Conservation (phyloP, 1,140 invertebrate species). For the Phocides pigmalion region DNA sequence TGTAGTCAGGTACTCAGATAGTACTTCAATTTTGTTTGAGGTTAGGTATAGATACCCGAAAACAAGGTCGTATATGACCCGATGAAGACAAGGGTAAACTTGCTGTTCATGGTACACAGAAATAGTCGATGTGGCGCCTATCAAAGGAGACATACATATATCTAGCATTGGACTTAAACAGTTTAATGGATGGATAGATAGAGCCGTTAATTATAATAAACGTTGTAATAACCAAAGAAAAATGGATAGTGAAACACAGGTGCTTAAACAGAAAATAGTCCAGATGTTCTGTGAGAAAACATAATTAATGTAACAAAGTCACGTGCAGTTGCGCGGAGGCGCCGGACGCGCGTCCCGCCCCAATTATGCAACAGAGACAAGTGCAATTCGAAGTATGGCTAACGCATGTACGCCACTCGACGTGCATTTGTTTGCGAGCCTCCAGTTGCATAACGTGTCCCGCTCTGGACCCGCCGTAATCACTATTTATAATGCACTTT, state of each 20-base stretch:
- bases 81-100: no score
- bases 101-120: no score
- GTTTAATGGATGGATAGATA: no score
- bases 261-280: slow-evolving; percentile 1
- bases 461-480: slow-evolving; percentile 49
- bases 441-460: slow-evolving; percentile 66
- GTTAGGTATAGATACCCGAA: no score
- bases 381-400: slow-evolving; percentile 32
- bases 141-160: no score
- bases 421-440: slow-evolving; percentile 66
- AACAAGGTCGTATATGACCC: no score
- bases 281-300: slow-evolving; percentile 19
- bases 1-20: no score
- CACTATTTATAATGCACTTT: slow-evolving; percentile 73
- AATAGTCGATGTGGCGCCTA: no score
- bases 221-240: neutral
- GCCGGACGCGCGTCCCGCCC: slow-evolving; percentile 31
- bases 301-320: slow-evolving; percentile 12
- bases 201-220: neutral
- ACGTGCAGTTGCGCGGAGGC: slow-evolving; percentile 31
- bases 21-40: no score
- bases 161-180: no score
- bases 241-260: neutral
- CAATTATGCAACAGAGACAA: slow-evolving; percentile 44
- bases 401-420: slow-evolving; percentile 35